Evolutionary conservation across 2,797 vertebrate genomes (phyloP).

Genomic region (Neosilurus hyrtlii): DNA sequence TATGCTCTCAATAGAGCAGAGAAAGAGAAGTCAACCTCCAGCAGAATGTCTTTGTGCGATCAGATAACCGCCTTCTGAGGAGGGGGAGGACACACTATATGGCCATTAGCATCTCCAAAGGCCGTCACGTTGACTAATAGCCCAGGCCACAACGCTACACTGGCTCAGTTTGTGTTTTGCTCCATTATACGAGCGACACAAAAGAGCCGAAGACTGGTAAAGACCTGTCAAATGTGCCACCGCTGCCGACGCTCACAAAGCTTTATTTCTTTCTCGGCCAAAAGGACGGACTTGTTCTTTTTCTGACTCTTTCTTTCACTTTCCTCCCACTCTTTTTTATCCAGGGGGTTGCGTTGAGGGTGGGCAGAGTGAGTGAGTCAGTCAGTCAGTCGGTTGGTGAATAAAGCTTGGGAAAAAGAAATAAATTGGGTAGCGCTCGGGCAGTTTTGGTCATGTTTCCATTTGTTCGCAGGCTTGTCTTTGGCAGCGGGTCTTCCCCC

Average conservation of each 20-base stretch:
- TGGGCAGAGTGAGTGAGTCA: slow-evolving; percentile 50
- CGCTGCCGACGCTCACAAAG: slow-evolving; percentile 83
- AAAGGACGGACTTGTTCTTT: slow-evolving; percentile 74
- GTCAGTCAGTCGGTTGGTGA: slow-evolving; percentile 67
- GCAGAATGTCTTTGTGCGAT: slow-evolving; percentile 84
- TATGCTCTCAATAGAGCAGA: slow-evolving; percentile 68
- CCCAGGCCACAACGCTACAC: slow-evolving; percentile 74
- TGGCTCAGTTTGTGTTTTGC: slow-evolving; percentile 91
- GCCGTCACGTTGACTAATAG: slow-evolving; percentile 81
- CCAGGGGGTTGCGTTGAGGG: slow-evolving; percentile 52
- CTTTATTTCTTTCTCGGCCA: slow-evolving; percentile 80
- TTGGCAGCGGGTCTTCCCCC: slow-evolving; percentile 68
- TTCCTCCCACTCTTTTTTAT: slow-evolving; percentile 55
- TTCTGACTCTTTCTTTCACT: slow-evolving; percentile 66
- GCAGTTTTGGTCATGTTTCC: slow-evolving; percentile 82
- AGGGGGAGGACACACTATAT: slow-evolving; percentile 83
- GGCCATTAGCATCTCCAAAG: slow-evolving; percentile 98
- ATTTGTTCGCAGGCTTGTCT: slow-evolving; percentile 90
- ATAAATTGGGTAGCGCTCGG: slow-evolving; percentile 86
- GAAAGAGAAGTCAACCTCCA: slow-evolving; percentile 72
- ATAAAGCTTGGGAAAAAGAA: slow-evolving; percentile 83
- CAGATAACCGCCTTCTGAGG: slow-evolving; percentile 73
- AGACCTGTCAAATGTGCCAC: slow-evolving; percentile 92
- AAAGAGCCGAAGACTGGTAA: slow-evolving; percentile 84
- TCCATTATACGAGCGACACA: slow-evolving; percentile 91